Evolutionary conservation across 1,140 invertebrate species (phyloP), one percentile per base, ranked within the genome.

Genomic region (Halesus radiatus): DNA sequence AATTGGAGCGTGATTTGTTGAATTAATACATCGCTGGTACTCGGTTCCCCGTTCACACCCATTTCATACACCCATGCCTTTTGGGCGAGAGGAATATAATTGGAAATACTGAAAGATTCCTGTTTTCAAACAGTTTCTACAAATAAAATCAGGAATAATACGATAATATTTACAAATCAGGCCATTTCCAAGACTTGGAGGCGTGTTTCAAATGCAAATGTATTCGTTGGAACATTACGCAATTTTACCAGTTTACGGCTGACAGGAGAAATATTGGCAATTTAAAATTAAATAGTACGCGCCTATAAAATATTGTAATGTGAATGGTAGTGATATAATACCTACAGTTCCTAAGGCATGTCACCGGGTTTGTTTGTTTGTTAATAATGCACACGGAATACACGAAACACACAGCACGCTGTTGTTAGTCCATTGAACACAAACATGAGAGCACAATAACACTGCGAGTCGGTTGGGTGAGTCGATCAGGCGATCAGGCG

Each of bases 401-500:
- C 66, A 70, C 32, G 18, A 8, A 18, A 45, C 66, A 70, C 66
- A 70, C 66, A 23, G n/a, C 3, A n/a, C n/a, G 22, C 18, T 66
- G 62, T 23, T 45, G 66, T 70, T 70, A 64, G 60, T 64, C 37
- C 18, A 23, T 23, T 18, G 60, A 23, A 29, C 20, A 64, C 15
- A 16, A 22, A 16, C 15, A 64, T 18, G 54, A 5, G 15, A 18
- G 15, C 60, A 64, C 60, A 64, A 62, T 1, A 62, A 23, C 60
- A 23, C 15, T 18, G 6, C 18, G 60, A 10, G 60, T 22, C 60
- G 60, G 23, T 29, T 29, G 26, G 26, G 26, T 29, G 26, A 29
- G n/a, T n/a, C n/a, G n/a, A n/a, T n/a, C n/a, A n/a, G n/a, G n/a
- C n/a, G n/a, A n/a, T n/a, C n/a, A n/a, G n/a, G n/a, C n/a, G n/a